Evolutionary conservation across 1,140 invertebrate species (phyloP), one percentile per base, ranked within the genome.

Genomic region (Scaptodrosophila lebanonensis): DNA sequence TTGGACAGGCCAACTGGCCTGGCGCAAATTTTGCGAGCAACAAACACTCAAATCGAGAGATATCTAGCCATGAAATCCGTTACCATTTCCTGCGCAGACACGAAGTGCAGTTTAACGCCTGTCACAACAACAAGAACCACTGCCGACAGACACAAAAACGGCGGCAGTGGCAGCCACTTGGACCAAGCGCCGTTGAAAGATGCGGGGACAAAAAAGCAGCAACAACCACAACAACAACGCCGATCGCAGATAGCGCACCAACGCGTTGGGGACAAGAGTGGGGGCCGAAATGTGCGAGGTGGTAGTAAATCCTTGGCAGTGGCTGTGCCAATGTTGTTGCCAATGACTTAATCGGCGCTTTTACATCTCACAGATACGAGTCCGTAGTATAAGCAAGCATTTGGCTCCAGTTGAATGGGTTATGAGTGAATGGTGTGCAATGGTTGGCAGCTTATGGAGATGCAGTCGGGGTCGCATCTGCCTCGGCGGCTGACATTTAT

Each of bases 81-180:
- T 75, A 62, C 44, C 52, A 58, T 79, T 77, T 66, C 66, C 62
- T 67, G 25, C 25, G 35, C 54, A 59, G 38, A 60, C 54, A 63
- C 52, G 52, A 62, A 62, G 22, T 48, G 42, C 57, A 51, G 33
- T 44, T 58, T 45, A 63, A 59, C 53, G 63, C 35, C 63, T 70
- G 66, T 70, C 66, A 70, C 64, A 70, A 70, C 66, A 70, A 50
- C 43, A 61, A 18, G 36, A 9, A 53, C n/a, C 56, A 20, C 17
- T 13, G 32, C 12, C 32, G 12, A 33, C 2, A 33, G 17, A 32
- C 22, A 6, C 27, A 30, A 32, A n/a, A 42, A 30, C 54, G 54
- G 39, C 30, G 17, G 4, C 43, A 7, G 50, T 16, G 36, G 17
- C 47, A 17, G 25, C 18, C 40, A 33, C 36, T 17, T 36, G 47